phyloP scores from a whole-genome alignment of 2,113 vertebrate species.

The Meles meles region DNA sequence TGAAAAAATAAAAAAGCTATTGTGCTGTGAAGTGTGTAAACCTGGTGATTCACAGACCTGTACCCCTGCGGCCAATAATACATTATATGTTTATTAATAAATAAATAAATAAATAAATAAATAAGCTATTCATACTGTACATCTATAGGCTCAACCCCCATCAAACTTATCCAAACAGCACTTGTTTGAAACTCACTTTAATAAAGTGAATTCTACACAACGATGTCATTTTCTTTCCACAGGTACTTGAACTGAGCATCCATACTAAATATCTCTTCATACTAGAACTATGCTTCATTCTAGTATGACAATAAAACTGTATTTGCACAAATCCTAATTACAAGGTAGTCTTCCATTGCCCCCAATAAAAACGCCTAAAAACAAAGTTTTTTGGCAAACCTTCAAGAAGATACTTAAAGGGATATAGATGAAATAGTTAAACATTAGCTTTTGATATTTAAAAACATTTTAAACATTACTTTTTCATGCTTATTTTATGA shows the following conservation, averaged over 20 bases:
- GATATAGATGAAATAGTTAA: neutral
- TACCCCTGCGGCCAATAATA: no score
- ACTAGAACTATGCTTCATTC: neutral
- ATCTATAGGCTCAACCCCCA: neutral
- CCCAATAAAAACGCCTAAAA: neutral
- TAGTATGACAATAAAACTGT: neutral
- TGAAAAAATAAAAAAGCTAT: neutral
- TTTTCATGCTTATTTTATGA: neutral
- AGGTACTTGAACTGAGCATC: neutral
- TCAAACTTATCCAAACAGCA: neutral
- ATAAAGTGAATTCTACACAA: slow-evolving; percentile 26
- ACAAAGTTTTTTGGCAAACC: neutral
- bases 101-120: neutral
- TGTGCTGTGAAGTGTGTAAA: neutral
- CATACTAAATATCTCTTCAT: neutral
- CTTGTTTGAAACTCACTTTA: slow-evolving; percentile 43
- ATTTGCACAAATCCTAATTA: neutral
- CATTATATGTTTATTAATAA: no score
- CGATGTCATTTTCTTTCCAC: neutral
- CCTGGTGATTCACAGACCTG: no score
- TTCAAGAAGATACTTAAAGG: neutral
- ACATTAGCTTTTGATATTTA: slow-evolving; percentile 4
- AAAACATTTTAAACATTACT: neutral
- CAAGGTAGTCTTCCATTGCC: neutral
- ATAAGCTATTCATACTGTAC: neutral